phyloP scores from a whole-genome alignment of 2,797 vertebrate species.

The Toxotes lorentzi region DNA sequence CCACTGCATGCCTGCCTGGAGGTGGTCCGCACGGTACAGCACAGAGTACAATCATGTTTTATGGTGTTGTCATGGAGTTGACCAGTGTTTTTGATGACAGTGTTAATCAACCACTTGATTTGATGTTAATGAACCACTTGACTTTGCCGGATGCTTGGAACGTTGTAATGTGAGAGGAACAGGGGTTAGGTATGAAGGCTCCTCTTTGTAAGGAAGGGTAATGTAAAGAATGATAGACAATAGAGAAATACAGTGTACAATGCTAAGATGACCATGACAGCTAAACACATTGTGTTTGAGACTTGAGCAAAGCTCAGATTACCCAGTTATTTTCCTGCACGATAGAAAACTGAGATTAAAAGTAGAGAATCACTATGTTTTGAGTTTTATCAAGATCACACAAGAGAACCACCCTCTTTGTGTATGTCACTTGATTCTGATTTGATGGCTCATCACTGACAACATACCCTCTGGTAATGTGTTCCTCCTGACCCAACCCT shows the following conservation, averaged over 20 bases:
- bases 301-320: background rate
- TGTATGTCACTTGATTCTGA: background rate
- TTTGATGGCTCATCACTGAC: slow-evolving; percentile 6
- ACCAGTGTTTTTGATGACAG: background rate
- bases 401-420: background rate
- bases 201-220: too few species aligned
- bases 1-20: background rate
- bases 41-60: slow-evolving; percentile 1
- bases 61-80: background rate
- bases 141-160: background rate
- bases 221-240: background rate
- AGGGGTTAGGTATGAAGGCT: background rate
- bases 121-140: too few species aligned
- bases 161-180: background rate
- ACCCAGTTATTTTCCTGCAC: background rate
- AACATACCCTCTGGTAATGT: background rate
- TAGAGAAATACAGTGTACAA: background rate
- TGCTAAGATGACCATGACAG: too few species aligned
- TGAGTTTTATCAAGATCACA: background rate
- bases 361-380: background rate
- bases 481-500: slow-evolving; percentile 17
- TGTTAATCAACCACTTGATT: background rate
- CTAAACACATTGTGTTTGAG: background rate
- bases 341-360: background rate
- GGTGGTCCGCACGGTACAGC: slow-evolving; percentile 3